Evolutionary conservation across 2,113 vertebrate species (phyloP), one percentile per base, ranked within the genome.

Genomic region (Alaudala cheleensis): DNA sequence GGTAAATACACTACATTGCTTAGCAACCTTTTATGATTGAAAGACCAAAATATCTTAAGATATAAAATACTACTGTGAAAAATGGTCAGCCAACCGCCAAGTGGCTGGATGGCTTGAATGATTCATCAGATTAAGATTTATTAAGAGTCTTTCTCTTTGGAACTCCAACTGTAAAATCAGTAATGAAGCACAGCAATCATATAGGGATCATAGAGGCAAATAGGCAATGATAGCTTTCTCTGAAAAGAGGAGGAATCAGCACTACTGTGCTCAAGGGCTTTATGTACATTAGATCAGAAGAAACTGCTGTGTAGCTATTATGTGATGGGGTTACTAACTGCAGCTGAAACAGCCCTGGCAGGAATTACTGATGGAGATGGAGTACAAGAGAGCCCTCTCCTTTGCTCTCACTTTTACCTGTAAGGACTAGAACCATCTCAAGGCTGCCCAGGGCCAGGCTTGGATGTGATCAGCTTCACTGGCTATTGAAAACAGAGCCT

Each of bases 201-300:
- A 60, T 21, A 89, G 37, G n/a, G 37, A 90, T 86, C 69, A 91
- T 83, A 56, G 21, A 74, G 45, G 72, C 37, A 91, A 91, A 91
- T 22, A 90, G 24, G 7, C 54, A 88, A 70, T 77, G 67, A 82
- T 61, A 65, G 31, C 13, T 77, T 37, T 77, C 67, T 73, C 88
- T 73, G 50, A 66, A 92, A 95, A 95, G 21, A 66, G 16, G 50
- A 86, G 45, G 67, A 85, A 93, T 94, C 94, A 88, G 67, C 67
- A 88, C 47, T 78, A 28, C 8, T 90, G 9, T 91, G 60, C 53
- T 90, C 57, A 34, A 42, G 49, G 60, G n/a, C 2, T 92, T 81
- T 79, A 74, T 61, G 37, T 61, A 86, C 53, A 24, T 67, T 49
- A 61, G 66, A 80, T 64, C 70, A 69, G 74, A 86, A 95, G 62